Evolutionary conservation across 2,888 invertebrate genomes (phyloP).

Genomic region (Strigamia crassipes): DNA sequence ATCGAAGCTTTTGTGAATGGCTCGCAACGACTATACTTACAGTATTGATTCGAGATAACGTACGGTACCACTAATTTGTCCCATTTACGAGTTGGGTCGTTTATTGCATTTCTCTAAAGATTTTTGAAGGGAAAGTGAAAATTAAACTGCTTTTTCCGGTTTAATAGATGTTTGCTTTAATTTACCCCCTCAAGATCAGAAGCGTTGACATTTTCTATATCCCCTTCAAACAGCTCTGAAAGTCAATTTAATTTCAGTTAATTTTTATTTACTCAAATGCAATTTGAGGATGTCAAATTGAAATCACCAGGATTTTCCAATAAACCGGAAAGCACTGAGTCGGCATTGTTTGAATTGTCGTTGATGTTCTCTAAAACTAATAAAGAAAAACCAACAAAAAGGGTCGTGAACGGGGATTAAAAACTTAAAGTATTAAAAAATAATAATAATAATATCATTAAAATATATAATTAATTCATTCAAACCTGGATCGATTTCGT

Average conservation of each 20-base stretch:
- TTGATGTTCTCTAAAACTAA: background rate
- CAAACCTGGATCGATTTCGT: slow-evolving; percentile 6
- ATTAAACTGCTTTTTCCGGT: background rate
- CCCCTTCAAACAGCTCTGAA: slow-evolving; percentile 45
- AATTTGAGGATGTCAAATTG: background rate
- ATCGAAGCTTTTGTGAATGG: background rate
- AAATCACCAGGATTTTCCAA: slow-evolving; percentile 1
- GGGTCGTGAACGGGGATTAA: background rate
- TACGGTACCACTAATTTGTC: slow-evolving; percentile 55
- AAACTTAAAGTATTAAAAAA: background rate
- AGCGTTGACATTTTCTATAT: slow-evolving; percentile 42
- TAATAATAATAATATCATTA: background rate
- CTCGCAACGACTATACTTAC: background rate
- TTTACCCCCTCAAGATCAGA: slow-evolving; percentile 36
- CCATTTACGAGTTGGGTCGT: slow-evolving; percentile 54
- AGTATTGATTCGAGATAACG: slow-evolving; percentile 47
- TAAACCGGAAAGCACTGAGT: background rate
- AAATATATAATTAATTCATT: background rate
- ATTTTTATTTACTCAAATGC: background rate
- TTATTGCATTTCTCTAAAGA: slow-evolving; percentile 54
- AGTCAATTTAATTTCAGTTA: background rate
- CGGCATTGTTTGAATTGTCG: background rate
- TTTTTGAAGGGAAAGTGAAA: background rate
- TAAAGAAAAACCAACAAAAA: background rate
- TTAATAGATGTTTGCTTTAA: too few species aligned